These are phyloP conservation scores for Bolborhynchus lineola DNA, from an alignment of 2,113 vertebrate species.

Conservation along the genomic window DNA sequence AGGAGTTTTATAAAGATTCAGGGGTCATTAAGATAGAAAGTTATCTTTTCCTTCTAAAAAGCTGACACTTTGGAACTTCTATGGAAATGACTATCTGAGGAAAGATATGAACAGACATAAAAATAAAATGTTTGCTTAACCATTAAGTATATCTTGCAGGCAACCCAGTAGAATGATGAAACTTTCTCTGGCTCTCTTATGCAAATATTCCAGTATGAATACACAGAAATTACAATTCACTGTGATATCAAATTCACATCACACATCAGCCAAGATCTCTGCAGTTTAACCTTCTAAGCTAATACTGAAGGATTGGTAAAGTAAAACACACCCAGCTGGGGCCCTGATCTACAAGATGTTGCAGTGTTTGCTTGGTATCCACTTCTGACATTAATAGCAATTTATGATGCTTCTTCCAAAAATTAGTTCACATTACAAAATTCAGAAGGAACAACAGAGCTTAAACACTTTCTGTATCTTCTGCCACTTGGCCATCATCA, in stretches of 20 bases:
- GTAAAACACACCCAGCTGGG: background rate
- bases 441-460: background rate
- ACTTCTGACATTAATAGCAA: background rate
- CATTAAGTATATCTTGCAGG: background rate
- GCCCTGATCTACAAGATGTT: no score
- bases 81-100: background rate
- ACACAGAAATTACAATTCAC: background rate
- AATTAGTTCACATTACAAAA: background rate
- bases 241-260: background rate
- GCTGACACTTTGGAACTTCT: background rate
- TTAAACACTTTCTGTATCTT: background rate
- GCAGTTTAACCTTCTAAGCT: background rate
- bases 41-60: background rate
- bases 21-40: background rate
- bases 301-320: background rate
- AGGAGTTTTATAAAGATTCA: background rate
- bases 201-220: background rate
- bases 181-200: background rate
- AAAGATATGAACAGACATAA: background rate
- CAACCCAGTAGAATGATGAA: background rate
- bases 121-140: background rate
- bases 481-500: fast-evolving
- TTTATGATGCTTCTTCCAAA: background rate
- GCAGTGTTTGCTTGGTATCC: background rate
- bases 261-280: background rate